Percentiles rank a stretch among this genome's conserved stretches.
Conservation (phyloP, 2,888 invertebrate species). For the Chloromyia formosa region DNA sequence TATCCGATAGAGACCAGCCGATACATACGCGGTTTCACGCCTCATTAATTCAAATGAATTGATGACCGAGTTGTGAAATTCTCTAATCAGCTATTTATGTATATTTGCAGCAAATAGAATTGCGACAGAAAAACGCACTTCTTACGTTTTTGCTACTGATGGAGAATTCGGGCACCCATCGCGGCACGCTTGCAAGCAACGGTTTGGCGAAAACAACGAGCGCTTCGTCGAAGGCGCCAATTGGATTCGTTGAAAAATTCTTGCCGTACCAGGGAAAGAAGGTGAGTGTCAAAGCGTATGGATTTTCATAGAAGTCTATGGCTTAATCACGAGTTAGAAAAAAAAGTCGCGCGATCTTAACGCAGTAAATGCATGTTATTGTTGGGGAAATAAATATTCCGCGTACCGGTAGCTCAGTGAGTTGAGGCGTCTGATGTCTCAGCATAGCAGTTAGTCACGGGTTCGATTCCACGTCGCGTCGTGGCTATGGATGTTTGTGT, state of each 20-base stretch:
- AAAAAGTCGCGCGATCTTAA: too few species aligned
- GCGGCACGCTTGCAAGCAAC: background rate
- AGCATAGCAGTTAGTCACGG: too few species aligned
- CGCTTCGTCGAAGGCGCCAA: background rate
- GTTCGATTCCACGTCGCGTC: too few species aligned
- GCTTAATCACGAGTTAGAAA: too few species aligned
- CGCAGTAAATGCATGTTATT: too few species aligned
- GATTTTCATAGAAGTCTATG: too few species aligned
- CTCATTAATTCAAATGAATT: constrained; percentile 24
- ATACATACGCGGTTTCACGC: constrained; percentile 12
- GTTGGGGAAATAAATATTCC: too few species aligned
- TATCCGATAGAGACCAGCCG: constrained; percentile 37
- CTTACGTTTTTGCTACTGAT: constrained; percentile 65
- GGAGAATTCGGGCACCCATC: constrained; percentile 51
- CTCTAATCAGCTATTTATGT: constrained; percentile 44
- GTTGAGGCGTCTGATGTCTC: too few species aligned
- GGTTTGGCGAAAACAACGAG: constrained; percentile 15
- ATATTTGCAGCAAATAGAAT: constrained; percentile 66
- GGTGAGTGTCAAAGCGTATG: too few species aligned
- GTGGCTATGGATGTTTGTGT: too few species aligned
- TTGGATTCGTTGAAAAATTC: constrained; percentile 36
- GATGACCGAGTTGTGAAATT: constrained; percentile 26
- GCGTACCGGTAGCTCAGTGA: too few species aligned
- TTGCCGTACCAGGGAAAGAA: constrained; percentile 42
- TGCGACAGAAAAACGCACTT: constrained; percentile 70